Conservation (phyloP, 1,140 invertebrate genomes). For the Mycetomoellerius zeteki region DNA sequence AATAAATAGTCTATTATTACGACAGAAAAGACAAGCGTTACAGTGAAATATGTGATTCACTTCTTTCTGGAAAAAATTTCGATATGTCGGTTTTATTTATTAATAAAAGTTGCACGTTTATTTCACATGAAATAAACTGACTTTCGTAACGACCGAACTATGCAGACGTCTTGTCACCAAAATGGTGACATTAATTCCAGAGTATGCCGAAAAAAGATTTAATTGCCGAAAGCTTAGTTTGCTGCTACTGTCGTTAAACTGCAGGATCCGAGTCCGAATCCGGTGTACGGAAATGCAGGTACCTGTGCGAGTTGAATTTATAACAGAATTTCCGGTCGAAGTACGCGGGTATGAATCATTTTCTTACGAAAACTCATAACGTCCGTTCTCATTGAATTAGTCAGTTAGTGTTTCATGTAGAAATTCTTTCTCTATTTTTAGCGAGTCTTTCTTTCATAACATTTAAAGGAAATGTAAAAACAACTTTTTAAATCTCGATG, state of each 20-base stretch:
- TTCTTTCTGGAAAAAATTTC: background rate
- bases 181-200: slow-evolving; percentile 33
- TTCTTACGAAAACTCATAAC: slow-evolving; percentile 27
- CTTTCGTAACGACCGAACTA: background rate
- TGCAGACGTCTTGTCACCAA: slow-evolving; percentile 16
- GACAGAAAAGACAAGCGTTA: slow-evolving; percentile 26
- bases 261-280: background rate
- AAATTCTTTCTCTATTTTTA: background rate
- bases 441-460: background rate
- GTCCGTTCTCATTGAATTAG: slow-evolving; percentile 10
- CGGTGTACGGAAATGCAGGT: slow-evolving; percentile 49
- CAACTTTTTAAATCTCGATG: background rate
- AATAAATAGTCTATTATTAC: slow-evolving; percentile 44
- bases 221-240: slow-evolving; percentile 45
- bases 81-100: background rate
- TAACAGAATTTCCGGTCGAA: slow-evolving; percentile 38
- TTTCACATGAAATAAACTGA: slow-evolving; percentile 26
- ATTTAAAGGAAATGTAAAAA: background rate
- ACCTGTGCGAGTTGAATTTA: slow-evolving; percentile 35
- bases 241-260: slow-evolving; percentile 24
- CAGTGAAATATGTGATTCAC: slow-evolving; percentile 18
- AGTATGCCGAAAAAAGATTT: slow-evolving; percentile 29
- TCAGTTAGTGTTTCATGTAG: background rate
- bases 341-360: slow-evolving; percentile 42
- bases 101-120: slow-evolving; percentile 23